A percentile compares a stretch with the other conserved stretches of the same genome.
phyloP scores from a whole-genome alignment of 2,888 invertebrate species.

The Epirrhoe tristata region DNA sequence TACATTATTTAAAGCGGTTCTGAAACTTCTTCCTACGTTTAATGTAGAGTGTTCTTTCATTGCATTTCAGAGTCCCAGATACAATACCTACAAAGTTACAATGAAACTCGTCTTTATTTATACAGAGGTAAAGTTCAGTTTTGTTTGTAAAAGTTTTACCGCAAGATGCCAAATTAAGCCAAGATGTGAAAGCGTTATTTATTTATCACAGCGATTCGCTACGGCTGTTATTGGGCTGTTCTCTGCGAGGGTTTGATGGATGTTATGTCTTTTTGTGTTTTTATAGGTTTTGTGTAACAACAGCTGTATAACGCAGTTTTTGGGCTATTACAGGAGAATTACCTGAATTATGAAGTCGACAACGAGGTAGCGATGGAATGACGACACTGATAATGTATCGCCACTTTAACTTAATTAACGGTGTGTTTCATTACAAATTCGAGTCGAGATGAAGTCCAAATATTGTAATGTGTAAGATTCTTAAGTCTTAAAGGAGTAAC shows the following conservation, averaged over 20 bases:
- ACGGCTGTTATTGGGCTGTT: conserved; percentile 47
- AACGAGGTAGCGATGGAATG: too few species aligned
- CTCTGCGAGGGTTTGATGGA: conserved; percentile 43
- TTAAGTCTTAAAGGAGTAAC: too few species aligned
- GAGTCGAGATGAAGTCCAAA: too few species aligned
- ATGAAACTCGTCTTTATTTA: conserved; percentile 4
- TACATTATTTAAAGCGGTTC: conserved; percentile 21
- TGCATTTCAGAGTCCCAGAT: conserved; percentile 25
- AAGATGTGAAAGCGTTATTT: conserved; percentile 55
- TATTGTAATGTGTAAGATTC: too few species aligned
- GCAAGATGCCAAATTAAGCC: conserved; percentile 53
- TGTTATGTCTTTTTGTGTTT: conserved; percentile 31
- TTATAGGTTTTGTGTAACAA: conserved; percentile 12
- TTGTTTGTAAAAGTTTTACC: conserved; percentile 16
- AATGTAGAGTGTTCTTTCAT: conserved; percentile 31
- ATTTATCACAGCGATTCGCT: conserved; percentile 55
- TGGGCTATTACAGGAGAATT: neutral
- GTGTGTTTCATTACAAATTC: too few species aligned
- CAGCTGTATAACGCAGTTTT: neutral
- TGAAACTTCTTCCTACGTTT: conserved; percentile 17
- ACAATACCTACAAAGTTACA: conserved; percentile 7
- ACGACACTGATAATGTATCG: too few species aligned
- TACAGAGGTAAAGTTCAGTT: neutral
- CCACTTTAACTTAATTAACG: too few species aligned
- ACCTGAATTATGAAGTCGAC: neutral